Evolutionary conservation across 2,113 vertebrate genomes (phyloP).

Genomic region (Nymphicus hollandicus): DNA sequence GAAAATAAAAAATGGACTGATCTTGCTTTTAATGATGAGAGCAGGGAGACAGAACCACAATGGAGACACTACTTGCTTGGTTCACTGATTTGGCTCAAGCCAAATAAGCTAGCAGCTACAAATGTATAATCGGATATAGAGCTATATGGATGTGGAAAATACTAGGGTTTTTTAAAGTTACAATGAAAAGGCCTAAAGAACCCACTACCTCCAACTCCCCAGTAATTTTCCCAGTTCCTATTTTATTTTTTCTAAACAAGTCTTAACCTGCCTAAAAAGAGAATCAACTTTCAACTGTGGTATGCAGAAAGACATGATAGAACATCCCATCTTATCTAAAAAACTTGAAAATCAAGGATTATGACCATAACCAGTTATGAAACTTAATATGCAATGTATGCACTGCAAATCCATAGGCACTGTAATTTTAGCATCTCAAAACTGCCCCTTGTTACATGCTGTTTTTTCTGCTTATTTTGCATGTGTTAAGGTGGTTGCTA

Average conservation of each 20-base stretch:
- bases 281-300: background rate
- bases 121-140: background rate
- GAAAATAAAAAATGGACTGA: background rate
- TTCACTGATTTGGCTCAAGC: background rate
- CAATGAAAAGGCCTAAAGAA: background rate
- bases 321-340: background rate
- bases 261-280: background rate
- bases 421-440: slow-evolving; percentile 52
- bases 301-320: background rate
- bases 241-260: background rate
- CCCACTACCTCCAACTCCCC: background rate
- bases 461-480: slow-evolving; percentile 49
- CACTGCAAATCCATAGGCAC: slow-evolving; percentile 11
- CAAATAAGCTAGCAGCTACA: background rate
- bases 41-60: background rate
- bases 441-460: slow-evolving; percentile 35
- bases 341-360: background rate
- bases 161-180: background rate
- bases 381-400: background rate
- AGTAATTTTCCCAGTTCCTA: background rate
- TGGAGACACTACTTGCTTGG: background rate
- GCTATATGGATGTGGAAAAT: background rate
- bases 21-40: background rate
- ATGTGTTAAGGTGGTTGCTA: slow-evolving; percentile 45
- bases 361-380: slow-evolving; percentile 4